These are phyloP conservation scores for Liparis tanakae DNA, from an alignment of 2,797 vertebrate genomes.

Conservation along the genomic window DNA sequence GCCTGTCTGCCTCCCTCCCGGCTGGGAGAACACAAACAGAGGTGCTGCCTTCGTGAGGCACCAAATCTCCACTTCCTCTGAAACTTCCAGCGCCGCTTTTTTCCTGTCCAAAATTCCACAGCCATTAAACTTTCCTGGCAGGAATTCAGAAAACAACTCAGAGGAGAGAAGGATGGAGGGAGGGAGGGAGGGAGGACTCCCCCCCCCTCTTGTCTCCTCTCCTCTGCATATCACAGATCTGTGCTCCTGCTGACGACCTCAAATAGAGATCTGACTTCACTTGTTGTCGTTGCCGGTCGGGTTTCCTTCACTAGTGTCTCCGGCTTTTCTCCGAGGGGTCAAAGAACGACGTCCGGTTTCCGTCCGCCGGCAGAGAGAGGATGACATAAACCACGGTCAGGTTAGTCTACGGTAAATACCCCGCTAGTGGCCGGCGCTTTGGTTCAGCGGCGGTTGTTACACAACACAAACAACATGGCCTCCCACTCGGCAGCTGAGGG, in stretches of 20 bases:
- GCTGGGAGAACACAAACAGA: constrained; percentile 89
- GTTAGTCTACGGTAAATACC: constrained; percentile 77
- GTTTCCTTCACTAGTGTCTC: constrained; percentile 82
- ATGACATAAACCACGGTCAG: constrained; percentile 76
- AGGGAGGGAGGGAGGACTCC: constrained; percentile 16
- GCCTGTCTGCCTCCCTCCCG: constrained; percentile 48
- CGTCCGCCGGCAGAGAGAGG: constrained; percentile 55
- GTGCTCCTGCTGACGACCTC: constrained; percentile 79
- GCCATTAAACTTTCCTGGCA: constrained; percentile 97
- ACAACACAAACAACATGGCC: constrained; percentile 73
- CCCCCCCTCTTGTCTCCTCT: constrained; percentile 66
- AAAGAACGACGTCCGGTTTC: constrained; percentile 39
- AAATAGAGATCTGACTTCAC: constrained; percentile 87
- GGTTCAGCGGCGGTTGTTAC: constrained; percentile 62
- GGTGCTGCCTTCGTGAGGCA: constrained; percentile 85
- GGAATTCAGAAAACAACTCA: constrained; percentile 84
- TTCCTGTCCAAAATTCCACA: constrained; percentile 96
- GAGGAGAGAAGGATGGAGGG: constrained; percentile 69
- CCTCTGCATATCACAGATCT: constrained; percentile 82
- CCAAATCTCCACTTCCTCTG: constrained; percentile 91
- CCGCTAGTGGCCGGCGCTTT: constrained; percentile 50
- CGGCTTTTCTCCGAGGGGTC: constrained; percentile 78
- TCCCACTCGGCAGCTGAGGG: constrained; percentile 41
- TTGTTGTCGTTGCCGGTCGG: constrained; percentile 82
- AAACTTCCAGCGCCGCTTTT: constrained; percentile 90